Base-by-base conservation (phyloP, 2,113 vertebrate genomes). In the Pelobates fuscus region DNA sequence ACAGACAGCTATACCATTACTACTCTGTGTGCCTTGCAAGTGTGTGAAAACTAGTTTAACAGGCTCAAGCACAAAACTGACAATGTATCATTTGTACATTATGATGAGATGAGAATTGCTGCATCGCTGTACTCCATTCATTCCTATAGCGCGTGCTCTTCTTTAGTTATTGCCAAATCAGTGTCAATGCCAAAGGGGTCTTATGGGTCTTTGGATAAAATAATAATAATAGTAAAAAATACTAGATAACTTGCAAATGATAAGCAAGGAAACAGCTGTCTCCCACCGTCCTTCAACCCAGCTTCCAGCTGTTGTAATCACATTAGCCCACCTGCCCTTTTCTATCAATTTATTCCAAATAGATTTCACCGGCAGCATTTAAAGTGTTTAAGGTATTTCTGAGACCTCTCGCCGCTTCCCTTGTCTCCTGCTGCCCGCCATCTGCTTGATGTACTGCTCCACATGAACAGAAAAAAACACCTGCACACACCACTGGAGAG, bases 401-500 rank as follows among this genome's bases (percentile, higher is more conserved):
- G 72, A 67, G 46, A 44, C 52, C 32, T 67, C 64, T 59, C 17
- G 20, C 26, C 27, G 52, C 54, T 70, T 80, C 77, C 77, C 71
- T 78, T 76, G 59, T 5, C 84, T 84, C 82, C 79, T 81, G 80
- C 23, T 77, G 82, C 74, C 73, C 80, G 77, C 2, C 0, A 41
- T 84, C 80, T 79, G 79, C 23, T 67, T 79, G 58, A 80, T 76
- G 77, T 72, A 41, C 58, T 80, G 7, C 41, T 64, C 81, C 68
- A 77, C 77, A 23, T 75, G 60, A 82, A 77, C 70, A 61, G 73
- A 25, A 41, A 55, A 46, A 68, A 61, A 67, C 73, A 67, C 73
- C 73, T 77, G 73, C 62, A 77, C 17, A 52, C 57, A 61, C 41
- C 57, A 25, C 20, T 52, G 55, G 73, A 68, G 64, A 68, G 64